A percentile compares a stretch with the other conserved stretches of the same genome.
Evolutionary conservation across 2,888 invertebrate genomes (phyloP).

Genomic region (Meteorus cinctellus): DNA sequence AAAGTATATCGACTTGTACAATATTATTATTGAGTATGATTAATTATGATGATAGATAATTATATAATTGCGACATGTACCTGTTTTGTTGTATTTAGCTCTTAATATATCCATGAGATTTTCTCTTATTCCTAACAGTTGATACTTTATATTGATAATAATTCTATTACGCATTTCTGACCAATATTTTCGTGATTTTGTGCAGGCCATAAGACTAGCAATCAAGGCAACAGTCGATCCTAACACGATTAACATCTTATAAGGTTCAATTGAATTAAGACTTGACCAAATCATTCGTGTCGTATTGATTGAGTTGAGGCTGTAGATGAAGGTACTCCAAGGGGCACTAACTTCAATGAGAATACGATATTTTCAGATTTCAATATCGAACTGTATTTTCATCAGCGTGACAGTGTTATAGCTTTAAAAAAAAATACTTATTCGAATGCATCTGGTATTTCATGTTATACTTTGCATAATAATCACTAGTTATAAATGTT

Average conservation of each 20-base stretch:
- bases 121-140: slow-evolving; percentile 77
- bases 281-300: neutral
- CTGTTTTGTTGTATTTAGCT: slow-evolving; percentile 76
- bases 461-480: no score
- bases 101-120: slow-evolving; percentile 78
- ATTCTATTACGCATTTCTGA: slow-evolving; percentile 74
- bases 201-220: slow-evolving; percentile 50
- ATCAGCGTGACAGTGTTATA: no score
- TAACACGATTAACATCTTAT: slow-evolving; percentile 47
- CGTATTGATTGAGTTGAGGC: neutral
- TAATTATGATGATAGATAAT: neutral
- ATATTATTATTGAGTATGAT: neutral
- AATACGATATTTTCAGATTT: neutral
- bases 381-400: neutral
- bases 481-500: no score
- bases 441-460: no score
- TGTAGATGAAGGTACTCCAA: neutral
- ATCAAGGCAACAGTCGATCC: slow-evolving; percentile 51
- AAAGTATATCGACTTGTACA: neutral
- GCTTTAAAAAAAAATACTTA: no score
- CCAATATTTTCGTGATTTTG: slow-evolving; percentile 75
- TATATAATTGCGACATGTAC: slow-evolving; percentile 60
- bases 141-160: slow-evolving; percentile 72
- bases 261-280: neutral
- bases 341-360: neutral